A percentile compares a stretch with the other conserved stretches of the same genome.
These are phyloP conservation scores for Eospalax fontanierii DNA, from an alignment of 2,797 vertebrate genomes.

Conservation along the genomic window DNA sequence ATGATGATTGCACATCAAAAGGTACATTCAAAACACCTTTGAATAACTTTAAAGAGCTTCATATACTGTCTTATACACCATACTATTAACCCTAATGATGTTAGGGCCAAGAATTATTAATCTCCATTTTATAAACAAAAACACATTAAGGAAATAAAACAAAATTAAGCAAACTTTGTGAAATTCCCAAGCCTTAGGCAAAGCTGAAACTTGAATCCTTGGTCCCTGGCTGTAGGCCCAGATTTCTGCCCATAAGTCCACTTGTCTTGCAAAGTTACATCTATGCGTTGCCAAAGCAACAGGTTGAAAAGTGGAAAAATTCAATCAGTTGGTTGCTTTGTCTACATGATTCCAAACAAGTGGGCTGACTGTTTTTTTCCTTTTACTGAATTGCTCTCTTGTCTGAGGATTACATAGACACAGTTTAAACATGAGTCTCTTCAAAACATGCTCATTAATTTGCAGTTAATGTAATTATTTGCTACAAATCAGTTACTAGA, in stretches of 20 bases:
- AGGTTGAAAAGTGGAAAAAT: constrained; percentile 80
- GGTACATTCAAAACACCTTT: constrained; percentile 45
- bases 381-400: constrained; percentile 75
- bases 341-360: constrained; percentile 81
- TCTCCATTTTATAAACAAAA: constrained; percentile 73
- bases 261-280: constrained; percentile 77
- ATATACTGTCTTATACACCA: neutral
- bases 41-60: constrained; percentile 44
- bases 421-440: constrained; percentile 76
- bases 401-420: constrained; percentile 74
- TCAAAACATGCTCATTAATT: constrained; percentile 75
- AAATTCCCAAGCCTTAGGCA: constrained; percentile 61
- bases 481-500: constrained; percentile 73
- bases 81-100: constrained; percentile 48
- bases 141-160: constrained; percentile 71
- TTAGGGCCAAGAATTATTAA: constrained; percentile 54
- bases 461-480: constrained; percentile 74
- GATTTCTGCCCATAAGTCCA: constrained; percentile 73
- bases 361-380: constrained; percentile 11
- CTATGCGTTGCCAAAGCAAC: constrained; percentile 79
- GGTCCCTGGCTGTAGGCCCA: constrained; percentile 72
- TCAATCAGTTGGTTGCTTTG: constrained; percentile 79
- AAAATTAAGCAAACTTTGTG: constrained; percentile 70
- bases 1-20: constrained; percentile 14
- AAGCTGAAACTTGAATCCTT: constrained; percentile 59